phyloP scores from a whole-genome alignment of 64 coral and sea anemone species.

The Anthopleura sola region DNA sequence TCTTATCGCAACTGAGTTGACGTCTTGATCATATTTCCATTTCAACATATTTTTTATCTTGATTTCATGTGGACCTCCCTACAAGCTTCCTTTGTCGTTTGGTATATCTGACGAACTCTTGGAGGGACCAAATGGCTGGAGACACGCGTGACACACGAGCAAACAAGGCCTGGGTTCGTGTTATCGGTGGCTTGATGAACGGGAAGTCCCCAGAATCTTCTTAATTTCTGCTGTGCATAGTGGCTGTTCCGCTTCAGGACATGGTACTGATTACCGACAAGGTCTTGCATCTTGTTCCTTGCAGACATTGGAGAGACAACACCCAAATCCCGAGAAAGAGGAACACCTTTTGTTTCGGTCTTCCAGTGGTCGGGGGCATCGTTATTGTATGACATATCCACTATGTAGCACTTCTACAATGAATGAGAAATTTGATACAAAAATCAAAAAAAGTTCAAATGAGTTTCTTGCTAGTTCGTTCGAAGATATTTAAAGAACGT shows the following conservation, averaged over 20 bases:
- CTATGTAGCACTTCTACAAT: slow-evolving; percentile 6
- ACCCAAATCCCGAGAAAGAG: neutral
- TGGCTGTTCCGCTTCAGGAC: neutral
- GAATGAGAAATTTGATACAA: neutral
- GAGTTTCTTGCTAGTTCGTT: neutral
- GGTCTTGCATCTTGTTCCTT: slow-evolving; percentile 4
- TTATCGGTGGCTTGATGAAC: neutral
- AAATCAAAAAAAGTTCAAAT: neutral
- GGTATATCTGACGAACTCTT: neutral
- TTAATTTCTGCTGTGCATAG: neutral
- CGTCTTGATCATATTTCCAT: neutral
- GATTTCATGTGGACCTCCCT: neutral
- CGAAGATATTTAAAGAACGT: no score
- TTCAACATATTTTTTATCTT: neutral
- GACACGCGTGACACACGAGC: neutral
- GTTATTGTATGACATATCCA: neutral
- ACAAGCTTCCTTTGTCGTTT: neutral
- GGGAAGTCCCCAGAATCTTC: neutral
- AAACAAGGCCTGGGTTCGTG: neutral
- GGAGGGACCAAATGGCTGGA: neutral
- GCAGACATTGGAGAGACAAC: neutral
- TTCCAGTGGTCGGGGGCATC: neutral
- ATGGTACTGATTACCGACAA: neutral
- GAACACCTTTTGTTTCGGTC: neutral
- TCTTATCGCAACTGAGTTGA: no score